phyloP scores from a whole-genome alignment of 2,113 vertebrate species.

The Lophochroa leadbeateri region DNA sequence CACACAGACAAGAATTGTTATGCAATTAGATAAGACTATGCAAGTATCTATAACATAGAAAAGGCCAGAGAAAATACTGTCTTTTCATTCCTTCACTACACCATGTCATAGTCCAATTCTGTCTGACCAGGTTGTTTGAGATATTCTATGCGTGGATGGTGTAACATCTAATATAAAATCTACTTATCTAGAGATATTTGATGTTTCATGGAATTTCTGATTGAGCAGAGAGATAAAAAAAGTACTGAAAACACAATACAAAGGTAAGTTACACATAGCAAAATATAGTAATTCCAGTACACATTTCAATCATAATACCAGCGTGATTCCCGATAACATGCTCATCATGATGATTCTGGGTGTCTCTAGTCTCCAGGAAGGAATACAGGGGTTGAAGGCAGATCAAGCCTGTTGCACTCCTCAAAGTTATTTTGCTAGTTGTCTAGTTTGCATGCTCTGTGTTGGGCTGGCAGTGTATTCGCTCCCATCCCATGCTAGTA shows the following conservation, averaged over 20 bases:
- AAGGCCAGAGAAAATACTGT: background rate
- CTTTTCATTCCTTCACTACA: background rate
- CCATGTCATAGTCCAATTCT: background rate
- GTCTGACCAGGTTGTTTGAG: background rate
- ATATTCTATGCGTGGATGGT: background rate
- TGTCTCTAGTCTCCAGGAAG: background rate
- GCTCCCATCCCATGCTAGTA: background rate
- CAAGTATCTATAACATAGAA: background rate
- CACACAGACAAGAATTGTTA: background rate
- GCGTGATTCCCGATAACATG: background rate
- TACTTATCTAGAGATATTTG: background rate
- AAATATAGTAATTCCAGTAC: background rate
- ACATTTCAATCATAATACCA: background rate
- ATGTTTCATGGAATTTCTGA: background rate
- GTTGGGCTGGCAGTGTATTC: background rate
- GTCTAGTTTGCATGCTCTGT: background rate
- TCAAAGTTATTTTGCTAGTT: background rate
- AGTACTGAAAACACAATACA: background rate
- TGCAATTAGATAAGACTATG: background rate
- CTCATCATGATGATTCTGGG: fast-evolving
- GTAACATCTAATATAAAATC: background rate
- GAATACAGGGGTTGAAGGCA: background rate
- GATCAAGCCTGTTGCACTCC: background rate
- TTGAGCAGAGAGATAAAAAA: background rate
- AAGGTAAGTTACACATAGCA: background rate